phyloP scores from a whole-genome alignment of 2,888 invertebrate genomes.

The Fabriciana adippe region DNA sequence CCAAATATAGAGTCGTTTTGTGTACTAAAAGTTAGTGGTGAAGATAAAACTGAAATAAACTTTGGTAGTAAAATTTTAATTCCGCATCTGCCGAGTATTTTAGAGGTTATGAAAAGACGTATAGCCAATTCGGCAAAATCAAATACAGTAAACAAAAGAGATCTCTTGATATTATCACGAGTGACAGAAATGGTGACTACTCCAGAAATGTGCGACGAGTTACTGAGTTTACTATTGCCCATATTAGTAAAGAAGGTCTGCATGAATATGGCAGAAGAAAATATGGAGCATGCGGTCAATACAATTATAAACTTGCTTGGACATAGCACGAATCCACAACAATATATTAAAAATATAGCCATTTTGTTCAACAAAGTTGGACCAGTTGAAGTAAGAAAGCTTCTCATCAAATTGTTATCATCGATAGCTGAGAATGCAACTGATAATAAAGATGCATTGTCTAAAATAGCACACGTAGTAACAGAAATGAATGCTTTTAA shows the following conservation, averaged over 20 bases:
- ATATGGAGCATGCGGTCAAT: slow-evolving; percentile 85
- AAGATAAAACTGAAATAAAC: slow-evolving; percentile 74
- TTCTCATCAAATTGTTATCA: slow-evolving; percentile 84
- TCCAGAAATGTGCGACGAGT: slow-evolving; percentile 84
- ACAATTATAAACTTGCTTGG: slow-evolving; percentile 89
- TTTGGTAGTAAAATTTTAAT: slow-evolving; percentile 88
- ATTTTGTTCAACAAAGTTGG: slow-evolving; percentile 87
- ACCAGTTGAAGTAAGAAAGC: slow-evolving; percentile 85
- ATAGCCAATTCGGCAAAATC: slow-evolving; percentile 82
- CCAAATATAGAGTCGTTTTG: slow-evolving; percentile 66
- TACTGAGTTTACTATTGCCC: slow-evolving; percentile 87
- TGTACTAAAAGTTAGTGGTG: slow-evolving; percentile 51
- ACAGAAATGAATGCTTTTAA: slow-evolving; percentile 93
- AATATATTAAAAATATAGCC: slow-evolving; percentile 86
- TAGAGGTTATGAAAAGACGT: slow-evolving; percentile 86
- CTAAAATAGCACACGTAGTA: slow-evolving; percentile 80
- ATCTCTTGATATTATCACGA: slow-evolving; percentile 88
- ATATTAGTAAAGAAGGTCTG: slow-evolving; percentile 85
- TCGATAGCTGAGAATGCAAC: slow-evolving; percentile 79
- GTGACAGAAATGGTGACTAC: slow-evolving; percentile 89
- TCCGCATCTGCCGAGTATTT: slow-evolving; percentile 87
- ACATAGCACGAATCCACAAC: slow-evolving; percentile 84
- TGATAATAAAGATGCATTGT: slow-evolving; percentile 66
- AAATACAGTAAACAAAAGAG: slow-evolving; percentile 85
- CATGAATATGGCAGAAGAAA: slow-evolving; percentile 84